Conservation (phyloP, 1,140 invertebrate species). For the Lasioglossum albipes region DNA sequence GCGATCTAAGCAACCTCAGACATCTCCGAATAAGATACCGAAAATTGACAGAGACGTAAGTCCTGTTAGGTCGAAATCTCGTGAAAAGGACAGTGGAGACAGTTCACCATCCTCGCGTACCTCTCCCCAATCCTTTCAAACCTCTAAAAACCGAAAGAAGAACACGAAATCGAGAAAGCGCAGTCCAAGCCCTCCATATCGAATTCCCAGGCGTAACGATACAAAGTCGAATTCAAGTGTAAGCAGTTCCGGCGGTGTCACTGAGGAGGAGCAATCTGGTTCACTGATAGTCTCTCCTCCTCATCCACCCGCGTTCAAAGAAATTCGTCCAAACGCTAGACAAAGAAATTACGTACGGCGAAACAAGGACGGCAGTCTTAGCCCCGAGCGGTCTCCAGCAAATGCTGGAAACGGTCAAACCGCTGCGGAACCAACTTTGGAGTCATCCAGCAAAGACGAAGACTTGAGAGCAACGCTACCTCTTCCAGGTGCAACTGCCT, state of each 20-base stretch:
- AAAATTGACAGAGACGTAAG: constrained; percentile 71
- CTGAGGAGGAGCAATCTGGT: constrained; percentile 78
- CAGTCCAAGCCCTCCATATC: constrained; percentile 74
- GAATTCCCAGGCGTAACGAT: constrained; percentile 75
- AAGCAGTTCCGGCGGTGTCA: constrained; percentile 69
- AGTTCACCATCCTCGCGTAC: constrained; percentile 66
- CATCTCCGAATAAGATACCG: constrained; percentile 66
- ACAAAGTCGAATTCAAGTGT: constrained; percentile 63
- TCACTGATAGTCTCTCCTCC: constrained; percentile 77
- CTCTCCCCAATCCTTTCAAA: constrained; percentile 70
- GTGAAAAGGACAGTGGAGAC: constrained; percentile 70
- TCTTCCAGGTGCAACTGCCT: constrained; percentile 60
- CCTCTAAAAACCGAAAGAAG: constrained; percentile 73
- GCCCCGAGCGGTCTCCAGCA: constrained; percentile 73
- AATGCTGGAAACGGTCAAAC: constrained; percentile 53
- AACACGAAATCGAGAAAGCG: constrained; percentile 73
- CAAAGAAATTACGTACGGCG: constrained; percentile 84
- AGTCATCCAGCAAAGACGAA: constrained; percentile 76
- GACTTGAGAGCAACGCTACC: constrained; percentile 73
- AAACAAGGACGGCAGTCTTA: constrained; percentile 81
- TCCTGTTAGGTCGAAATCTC: constrained; percentile 73
- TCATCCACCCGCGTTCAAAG: constrained; percentile 82
- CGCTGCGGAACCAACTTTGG: constrained; percentile 57
- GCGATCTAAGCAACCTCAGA: constrained; percentile 71
- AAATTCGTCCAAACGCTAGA: constrained; percentile 82